Base-by-base conservation (phyloP, 92 coral and sea anemone species). In the Umimayanthus chanpuru region DNA sequence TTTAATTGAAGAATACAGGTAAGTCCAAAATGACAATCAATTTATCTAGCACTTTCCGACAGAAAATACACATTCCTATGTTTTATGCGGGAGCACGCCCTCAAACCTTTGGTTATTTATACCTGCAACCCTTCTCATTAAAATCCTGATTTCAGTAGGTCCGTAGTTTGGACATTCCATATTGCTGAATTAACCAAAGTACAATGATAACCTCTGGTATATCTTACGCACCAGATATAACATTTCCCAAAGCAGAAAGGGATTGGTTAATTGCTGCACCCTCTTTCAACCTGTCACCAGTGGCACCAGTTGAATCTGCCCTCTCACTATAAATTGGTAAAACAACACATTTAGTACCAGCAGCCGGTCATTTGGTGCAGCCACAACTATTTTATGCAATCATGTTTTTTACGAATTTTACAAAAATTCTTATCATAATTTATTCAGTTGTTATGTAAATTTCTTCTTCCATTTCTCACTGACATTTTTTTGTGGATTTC, bases 241-340 rank as follows among this genome's bases (percentile, higher is more conserved):
- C 97, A 89, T 96, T 96, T 81, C 98, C 98, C 70, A 96, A 85
- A 36, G 98, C 93, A 21, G 98, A 96, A 68, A 96, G 90, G 7
- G 98, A 96, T 93, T 96, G 98, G 91, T 96, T 96, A 43, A 96
- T 96, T 40, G 98, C 98, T 0, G 98, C 98, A 70, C 98, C 98
- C 90, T 96, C 98, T 77, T 96, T 96, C 72, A 96, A 82, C 41
- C 98, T 91, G 78, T 96, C 98, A 30, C 98, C 98, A 12, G 98
- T 96, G 47, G 98, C 98, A 47, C 98, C 98, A 79, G 98, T 96
- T 0, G 98, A 96, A 49, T 96, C 98, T 74, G 98, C 98, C 32
- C 98, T 89, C 88, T 96, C 98, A 90, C 98, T 96, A 78, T 49
- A 88, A 50, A 11, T 36, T 32, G 53, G 16, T 72, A 41, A 11